Conservation (phyloP, 1,140 invertebrate species). For the Drosophila setifemur region DNA sequence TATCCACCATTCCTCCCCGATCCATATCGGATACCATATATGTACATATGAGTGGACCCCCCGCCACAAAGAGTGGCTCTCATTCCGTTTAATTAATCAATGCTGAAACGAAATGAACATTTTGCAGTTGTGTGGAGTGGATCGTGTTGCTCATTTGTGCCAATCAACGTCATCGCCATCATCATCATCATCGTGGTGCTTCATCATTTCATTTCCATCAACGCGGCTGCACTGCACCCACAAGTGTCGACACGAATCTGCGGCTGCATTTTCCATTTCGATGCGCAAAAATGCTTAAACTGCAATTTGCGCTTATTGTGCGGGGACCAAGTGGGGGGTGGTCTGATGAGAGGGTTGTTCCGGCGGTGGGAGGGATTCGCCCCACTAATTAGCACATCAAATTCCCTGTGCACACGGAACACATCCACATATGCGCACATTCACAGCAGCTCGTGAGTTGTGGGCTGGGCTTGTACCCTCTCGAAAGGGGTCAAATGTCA, state of each 20-base stretch:
- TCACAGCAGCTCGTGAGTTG: background rate
- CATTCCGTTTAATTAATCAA: conserved; percentile 59
- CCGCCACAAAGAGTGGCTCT: conserved; percentile 6
- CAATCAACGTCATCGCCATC: conserved; percentile 29
- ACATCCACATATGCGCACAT: background rate
- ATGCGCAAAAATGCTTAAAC: conserved; percentile 52
- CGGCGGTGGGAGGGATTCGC: background rate
- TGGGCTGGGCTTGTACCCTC: background rate
- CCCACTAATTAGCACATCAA: conserved; percentile 52
- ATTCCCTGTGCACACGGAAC: conserved; percentile 14
- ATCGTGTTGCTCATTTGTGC: conserved; percentile 29
- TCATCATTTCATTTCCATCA: conserved; percentile 30
- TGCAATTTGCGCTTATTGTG: conserved; percentile 40
- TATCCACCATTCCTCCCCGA: background rate
- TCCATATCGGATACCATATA: too few species aligned
- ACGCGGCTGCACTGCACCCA: conserved; percentile 24
- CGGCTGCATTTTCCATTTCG: conserved; percentile 48
- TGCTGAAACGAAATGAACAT: conserved; percentile 45
- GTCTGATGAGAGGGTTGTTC: background rate
- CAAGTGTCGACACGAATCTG: conserved; percentile 41
- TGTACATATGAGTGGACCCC: too few species aligned
- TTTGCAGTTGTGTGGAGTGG: conserved; percentile 12
- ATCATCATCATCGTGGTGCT: conserved; percentile 11
- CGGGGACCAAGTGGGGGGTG: background rate
- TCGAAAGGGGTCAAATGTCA: conserved; percentile 51